These are phyloP conservation scores for Megaceryle torquata DNA, from an alignment of 2,113 vertebrate genomes.

Conservation along the genomic window DNA sequence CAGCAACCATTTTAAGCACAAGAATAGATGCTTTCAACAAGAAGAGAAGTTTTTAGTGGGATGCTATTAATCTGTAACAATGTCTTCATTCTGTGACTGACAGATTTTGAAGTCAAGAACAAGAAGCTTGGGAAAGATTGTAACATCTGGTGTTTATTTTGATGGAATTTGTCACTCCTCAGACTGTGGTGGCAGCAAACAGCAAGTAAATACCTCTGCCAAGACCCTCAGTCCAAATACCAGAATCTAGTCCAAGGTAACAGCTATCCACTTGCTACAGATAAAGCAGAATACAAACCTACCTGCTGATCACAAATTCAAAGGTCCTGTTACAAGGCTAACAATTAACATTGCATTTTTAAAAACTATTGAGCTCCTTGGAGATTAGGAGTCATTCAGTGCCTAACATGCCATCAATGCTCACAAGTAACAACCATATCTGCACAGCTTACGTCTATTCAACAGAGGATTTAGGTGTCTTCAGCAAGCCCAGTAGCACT, in stretches of 20 bases:
- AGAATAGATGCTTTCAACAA: not conserved
- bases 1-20: not conserved
- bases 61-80: not conserved
- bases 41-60: not conserved
- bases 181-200: not conserved
- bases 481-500: not conserved
- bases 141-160: not conserved
- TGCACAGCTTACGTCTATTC: not conserved
- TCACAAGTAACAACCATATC: not conserved
- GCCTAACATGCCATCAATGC: not conserved
- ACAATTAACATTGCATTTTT: not conserved
- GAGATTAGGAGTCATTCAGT: not conserved
- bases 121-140: not conserved
- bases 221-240: not conserved
- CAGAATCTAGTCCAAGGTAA: not conserved
- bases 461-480: not conserved
- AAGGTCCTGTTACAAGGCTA: not conserved
- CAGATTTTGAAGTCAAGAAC: not conserved
- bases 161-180: not conserved
- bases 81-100: not conserved
- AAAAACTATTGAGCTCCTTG: not conserved
- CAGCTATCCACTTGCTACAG: not conserved
- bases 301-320: not conserved
- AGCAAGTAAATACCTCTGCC: not conserved
- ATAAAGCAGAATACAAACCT: not conserved